Conservation (phyloP, 1,140 invertebrate species). For the Vanessa atalanta region DNA sequence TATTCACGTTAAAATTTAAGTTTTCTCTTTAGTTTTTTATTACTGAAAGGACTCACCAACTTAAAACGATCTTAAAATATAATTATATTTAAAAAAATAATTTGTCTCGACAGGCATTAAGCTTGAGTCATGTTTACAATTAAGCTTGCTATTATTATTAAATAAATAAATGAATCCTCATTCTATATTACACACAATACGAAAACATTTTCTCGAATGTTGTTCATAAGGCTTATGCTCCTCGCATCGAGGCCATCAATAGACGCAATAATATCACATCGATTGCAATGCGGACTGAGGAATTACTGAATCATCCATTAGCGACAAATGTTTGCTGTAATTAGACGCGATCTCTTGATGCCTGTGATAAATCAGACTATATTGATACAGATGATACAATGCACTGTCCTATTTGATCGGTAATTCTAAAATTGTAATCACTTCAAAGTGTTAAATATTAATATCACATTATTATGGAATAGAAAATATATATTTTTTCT, state of each 20-base stretch:
- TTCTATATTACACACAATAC: not conserved
- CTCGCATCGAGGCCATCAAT: conserved; percentile 4
- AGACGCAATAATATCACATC: conserved; percentile 23
- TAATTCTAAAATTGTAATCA: not conserved
- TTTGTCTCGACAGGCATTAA: too few relatives aligned
- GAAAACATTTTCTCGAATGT: not conserved
- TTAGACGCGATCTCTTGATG: conserved; percentile 48
- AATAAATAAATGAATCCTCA: too few relatives aligned
- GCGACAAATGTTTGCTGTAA: conserved; percentile 64
- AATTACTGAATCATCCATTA: conserved; percentile 63
- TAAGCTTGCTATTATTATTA: too few relatives aligned
- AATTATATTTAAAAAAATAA: too few relatives aligned
- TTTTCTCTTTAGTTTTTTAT: too few relatives aligned
- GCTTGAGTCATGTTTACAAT: too few relatives aligned
- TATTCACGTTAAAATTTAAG: too few relatives aligned
- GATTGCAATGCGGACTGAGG: conserved; percentile 33
- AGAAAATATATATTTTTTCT: too few relatives aligned
- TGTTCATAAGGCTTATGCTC: not conserved
- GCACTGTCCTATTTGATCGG: not conserved
- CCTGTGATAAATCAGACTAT: conserved; percentile 52
- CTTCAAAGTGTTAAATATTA: too few relatives aligned
- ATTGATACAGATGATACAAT: conserved; percentile 21
- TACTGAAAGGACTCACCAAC: too few relatives aligned
- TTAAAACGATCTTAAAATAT: too few relatives aligned
- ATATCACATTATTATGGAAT: too few relatives aligned